Percentiles rank a stretch among this genome's conserved stretches.
Evolutionary conservation across 1,140 invertebrate genomes (phyloP).

Genomic region (Gonatopus flavifemur): DNA sequence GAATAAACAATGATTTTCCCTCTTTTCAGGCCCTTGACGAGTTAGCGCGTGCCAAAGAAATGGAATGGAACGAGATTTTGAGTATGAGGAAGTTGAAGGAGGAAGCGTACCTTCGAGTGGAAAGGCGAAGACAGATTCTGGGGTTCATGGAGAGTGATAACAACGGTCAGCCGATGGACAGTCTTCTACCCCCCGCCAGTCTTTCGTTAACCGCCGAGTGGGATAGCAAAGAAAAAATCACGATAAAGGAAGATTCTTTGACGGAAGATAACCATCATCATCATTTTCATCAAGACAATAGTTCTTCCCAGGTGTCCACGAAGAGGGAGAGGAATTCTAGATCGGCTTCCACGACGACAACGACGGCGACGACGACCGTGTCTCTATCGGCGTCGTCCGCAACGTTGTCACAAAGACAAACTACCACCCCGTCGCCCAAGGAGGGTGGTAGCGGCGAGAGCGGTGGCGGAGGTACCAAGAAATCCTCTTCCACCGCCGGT

Average conservation of each 20-base stretch:
- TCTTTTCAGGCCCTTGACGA: slow-evolving; percentile 65
- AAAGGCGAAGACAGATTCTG: slow-evolving; percentile 67
- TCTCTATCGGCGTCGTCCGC: background rate
- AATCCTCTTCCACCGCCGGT: no score
- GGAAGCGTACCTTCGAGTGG: slow-evolving; percentile 69
- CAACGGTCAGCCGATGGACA: slow-evolving; percentile 24
- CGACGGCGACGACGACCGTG: background rate
- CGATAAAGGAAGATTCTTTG: slow-evolving; percentile 18
- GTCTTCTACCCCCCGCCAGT: slow-evolving; percentile 36
- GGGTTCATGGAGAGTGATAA: slow-evolving; percentile 48
- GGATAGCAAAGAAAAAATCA: slow-evolving; percentile 27
- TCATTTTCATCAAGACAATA: no score
- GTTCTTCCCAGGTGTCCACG: slow-evolving; percentile 10
- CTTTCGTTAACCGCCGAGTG: slow-evolving; percentile 35
- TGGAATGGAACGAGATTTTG: slow-evolving; percentile 81
- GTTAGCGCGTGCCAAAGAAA: slow-evolving; percentile 73
- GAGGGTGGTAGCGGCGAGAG: slow-evolving; percentile 23
- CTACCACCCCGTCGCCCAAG: slow-evolving; percentile 21
- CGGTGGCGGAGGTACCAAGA: slow-evolving; percentile 27
- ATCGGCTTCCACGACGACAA: no score
- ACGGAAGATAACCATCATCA: slow-evolving; percentile 19
- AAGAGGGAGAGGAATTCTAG: slow-evolving; percentile 35
- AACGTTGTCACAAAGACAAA: slow-evolving; percentile 18
- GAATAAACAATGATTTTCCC: no score
- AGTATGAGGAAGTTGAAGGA: slow-evolving; percentile 80